Conservation (phyloP, 2,888 invertebrate genomes). For the Argyresthia goedartella region DNA sequence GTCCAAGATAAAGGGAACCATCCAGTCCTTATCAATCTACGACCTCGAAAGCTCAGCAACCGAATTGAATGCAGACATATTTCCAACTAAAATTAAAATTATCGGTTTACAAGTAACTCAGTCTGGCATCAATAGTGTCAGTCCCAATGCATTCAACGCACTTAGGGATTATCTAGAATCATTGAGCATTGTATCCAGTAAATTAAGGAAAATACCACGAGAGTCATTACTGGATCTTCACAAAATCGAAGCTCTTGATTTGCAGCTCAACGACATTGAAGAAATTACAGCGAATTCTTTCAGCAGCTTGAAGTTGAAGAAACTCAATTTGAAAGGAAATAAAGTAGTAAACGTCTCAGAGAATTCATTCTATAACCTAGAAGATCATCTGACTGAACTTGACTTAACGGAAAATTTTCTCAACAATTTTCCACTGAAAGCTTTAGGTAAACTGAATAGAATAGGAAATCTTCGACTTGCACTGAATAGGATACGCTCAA, state of each 20-base stretch:
- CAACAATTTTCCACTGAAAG: conserved; percentile 83
- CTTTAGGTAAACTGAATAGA: conserved; percentile 80
- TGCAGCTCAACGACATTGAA: conserved; percentile 88
- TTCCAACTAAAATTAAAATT: conserved; percentile 78
- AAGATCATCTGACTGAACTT: conserved; percentile 82
- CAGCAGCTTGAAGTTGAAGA: conserved; percentile 83
- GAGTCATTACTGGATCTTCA: conserved; percentile 80
- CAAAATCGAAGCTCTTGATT: conserved; percentile 81
- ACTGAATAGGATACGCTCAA: conserved; percentile 85
- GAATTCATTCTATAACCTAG: conserved; percentile 84
- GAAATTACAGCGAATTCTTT: conserved; percentile 88
- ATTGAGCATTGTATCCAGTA: conserved; percentile 82
- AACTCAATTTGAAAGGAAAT: conserved; percentile 88
- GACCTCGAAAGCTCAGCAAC: conserved; percentile 87
- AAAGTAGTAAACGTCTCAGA: conserved; percentile 85
- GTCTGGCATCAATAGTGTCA: conserved; percentile 79
- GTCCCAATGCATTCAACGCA: conserved; percentile 76
- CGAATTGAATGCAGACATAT: conserved; percentile 80
- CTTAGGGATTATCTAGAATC: conserved; percentile 80
- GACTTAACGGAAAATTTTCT: conserved; percentile 90
- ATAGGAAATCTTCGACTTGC: conserved; percentile 80
- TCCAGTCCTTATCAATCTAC: conserved; percentile 90
- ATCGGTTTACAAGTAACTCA: conserved; percentile 84
- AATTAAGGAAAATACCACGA: conserved; percentile 80
- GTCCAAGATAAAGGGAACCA: conserved; percentile 75